Base-by-base conservation (phyloP, 1,140 invertebrate species). In the Drosophila setifemur region DNA sequence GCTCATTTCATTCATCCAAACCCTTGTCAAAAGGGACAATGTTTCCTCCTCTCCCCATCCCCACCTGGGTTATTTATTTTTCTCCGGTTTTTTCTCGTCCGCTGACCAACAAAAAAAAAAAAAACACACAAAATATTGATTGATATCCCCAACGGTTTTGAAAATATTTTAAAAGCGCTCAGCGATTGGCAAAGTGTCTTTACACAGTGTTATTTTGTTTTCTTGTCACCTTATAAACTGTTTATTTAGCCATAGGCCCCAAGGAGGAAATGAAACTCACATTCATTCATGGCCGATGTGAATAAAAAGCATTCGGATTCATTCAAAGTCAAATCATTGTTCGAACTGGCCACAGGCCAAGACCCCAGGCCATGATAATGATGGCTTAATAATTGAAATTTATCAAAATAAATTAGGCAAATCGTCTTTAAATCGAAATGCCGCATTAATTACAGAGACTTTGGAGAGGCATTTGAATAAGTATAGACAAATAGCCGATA, bases 331-430 rank as follows among this genome's bases (percentile, higher is more conserved):
- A 11, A 33, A 18, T 48, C 50, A 23, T 49, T 69, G 29, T 57
- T 26, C 5, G 31, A 23, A 25, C 23, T 35, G 31, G 31, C 48
- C 52, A 47, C 44, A 25, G 45, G 54, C 33, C 21, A 16, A 26
- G 26, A 37, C 35, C 28, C 16, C 26, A 25, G 7, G 28, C 43
- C 49, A 37, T 40, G 42, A 60, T 54, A 64, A 60, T 75, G 71
- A 76, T 81, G 58, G 55, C 81, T 86, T 76, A 81, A 86, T 86
- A 86, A 81, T 73, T 76, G 72, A 81, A 81, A 86, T 81, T 75
- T 69, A 86, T 85, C 61, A 73, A 86, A 61, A 76, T 86, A 57
- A 69, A 86, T 85, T 76, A 73, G 50, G 31, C 35, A 76, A 86
- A 86, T 76, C 72, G 61, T 47, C 61, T 81, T 61, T 81, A 74